phyloP scores from a whole-genome alignment of 2,113 vertebrate genomes.

The Plestiodon gilberti region DNA sequence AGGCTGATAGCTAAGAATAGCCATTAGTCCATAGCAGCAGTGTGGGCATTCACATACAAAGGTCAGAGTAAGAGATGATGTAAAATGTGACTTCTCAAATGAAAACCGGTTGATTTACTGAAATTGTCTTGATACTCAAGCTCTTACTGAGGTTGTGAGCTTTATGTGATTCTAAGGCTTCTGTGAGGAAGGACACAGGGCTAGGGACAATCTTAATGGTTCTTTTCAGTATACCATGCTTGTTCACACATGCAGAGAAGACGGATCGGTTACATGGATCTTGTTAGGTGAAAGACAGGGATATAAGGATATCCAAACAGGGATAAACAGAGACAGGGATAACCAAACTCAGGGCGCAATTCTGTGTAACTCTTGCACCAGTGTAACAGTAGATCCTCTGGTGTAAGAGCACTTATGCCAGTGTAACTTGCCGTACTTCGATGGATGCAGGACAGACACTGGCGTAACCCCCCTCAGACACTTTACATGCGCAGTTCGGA shows the following conservation, averaged over 20 bases:
- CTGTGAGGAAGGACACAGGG: neutral
- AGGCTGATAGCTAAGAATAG: slow-evolving; percentile 1
- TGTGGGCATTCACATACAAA: neutral
- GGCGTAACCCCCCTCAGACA: too few relatives aligned
- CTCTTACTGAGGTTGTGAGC: neutral
- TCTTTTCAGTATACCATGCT: neutral
- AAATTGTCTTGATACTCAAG: neutral
- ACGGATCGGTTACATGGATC: too few relatives aligned
- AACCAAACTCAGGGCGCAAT: too few relatives aligned
- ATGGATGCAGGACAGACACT: too few relatives aligned
- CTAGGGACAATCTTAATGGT: neutral
- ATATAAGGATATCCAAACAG: too few relatives aligned
- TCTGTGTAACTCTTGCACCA: too few relatives aligned
- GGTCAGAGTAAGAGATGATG: neutral
- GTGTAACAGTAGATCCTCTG: too few relatives aligned
- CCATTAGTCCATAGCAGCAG: neutral
- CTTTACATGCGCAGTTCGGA: too few relatives aligned
- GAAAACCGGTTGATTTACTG: neutral
- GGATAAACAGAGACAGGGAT: too few relatives aligned
- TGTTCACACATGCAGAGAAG: neutral
- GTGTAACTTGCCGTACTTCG: too few relatives aligned
- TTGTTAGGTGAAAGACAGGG: neutral
- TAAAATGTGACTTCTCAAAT: neutral
- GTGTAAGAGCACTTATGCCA: too few relatives aligned
- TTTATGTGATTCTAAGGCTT: neutral